A percentile compares a stretch with the other conserved stretches of the same genome.
phyloP scores from a whole-genome alignment of 2,888 invertebrate species.

The Heliconius cydno region DNA sequence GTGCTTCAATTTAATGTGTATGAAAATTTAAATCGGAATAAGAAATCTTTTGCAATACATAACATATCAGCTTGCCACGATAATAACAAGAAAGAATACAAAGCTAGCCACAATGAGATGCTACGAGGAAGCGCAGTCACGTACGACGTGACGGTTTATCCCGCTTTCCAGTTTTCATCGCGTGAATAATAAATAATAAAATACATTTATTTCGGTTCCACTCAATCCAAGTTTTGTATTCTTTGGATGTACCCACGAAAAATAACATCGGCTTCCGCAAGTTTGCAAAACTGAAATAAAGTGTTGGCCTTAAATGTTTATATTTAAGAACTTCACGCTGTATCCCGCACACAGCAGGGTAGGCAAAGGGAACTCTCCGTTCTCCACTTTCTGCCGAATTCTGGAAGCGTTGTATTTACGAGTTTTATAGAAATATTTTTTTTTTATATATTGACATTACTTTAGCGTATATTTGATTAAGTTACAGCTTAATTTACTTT shows the following conservation, averaged over 20 bases:
- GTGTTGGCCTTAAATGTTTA: constrained; percentile 11
- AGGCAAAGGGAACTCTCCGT: no score
- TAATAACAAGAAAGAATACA: constrained; percentile 54
- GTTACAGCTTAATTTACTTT: not conserved
- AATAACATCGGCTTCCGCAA: constrained; percentile 33
- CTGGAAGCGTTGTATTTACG: no score
- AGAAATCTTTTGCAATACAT: constrained; percentile 56
- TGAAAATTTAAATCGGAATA: not conserved
- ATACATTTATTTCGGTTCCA: constrained; percentile 65
- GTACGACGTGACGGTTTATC: constrained; percentile 72
- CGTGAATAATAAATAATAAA: constrained; percentile 78
- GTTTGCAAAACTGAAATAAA: constrained; percentile 39
- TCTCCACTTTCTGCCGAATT: no score
- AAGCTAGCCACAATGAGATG: constrained; percentile 61
- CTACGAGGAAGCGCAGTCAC: constrained; percentile 68
- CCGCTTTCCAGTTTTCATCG: constrained; percentile 75
- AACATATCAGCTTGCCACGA: constrained; percentile 57
- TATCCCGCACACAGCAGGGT: no score
- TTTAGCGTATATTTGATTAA: not conserved
- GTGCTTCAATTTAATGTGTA: not conserved
- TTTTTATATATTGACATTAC: not conserved
- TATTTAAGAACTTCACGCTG: not conserved
- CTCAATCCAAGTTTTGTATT: constrained; percentile 47
- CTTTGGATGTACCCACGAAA: constrained; percentile 44
- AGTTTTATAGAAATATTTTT: not conserved